Evolutionary conservation across 2,113 vertebrate genomes (phyloP).

Genomic region (Rhynchomys soricoides): DNA sequence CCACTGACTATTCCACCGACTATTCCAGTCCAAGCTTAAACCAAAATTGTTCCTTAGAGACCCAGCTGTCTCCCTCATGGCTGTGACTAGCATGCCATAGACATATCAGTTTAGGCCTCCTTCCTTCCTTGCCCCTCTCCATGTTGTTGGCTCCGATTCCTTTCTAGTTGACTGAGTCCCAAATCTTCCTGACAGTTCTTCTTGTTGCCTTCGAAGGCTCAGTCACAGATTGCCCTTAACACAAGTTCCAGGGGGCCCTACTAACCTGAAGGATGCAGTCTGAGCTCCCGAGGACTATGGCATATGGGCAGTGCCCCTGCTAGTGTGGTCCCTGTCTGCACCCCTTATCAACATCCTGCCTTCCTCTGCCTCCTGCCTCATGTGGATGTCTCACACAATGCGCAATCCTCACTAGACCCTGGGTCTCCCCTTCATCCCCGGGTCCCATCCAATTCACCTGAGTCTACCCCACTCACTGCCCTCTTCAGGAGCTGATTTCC

Average conservation of each 20-base stretch:
- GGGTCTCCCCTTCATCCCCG: not conserved
- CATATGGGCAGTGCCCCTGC: accelerated
- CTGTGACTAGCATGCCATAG: not conserved
- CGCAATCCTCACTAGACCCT: accelerated
- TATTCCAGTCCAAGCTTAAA: not conserved
- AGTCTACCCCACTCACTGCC: accelerated
- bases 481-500: not conserved
- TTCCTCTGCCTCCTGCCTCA: not conserved
- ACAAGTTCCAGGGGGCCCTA: no score
- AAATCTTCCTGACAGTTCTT: not conserved
- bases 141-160: not conserved
- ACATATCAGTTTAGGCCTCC: accelerated
- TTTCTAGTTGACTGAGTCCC: not conserved
- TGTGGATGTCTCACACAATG: not conserved
- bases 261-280: not conserved
- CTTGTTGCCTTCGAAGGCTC: not conserved
- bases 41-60: not conserved
- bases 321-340: not conserved
- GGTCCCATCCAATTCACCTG: accelerated
- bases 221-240: not conserved
- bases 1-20: accelerated
- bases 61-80: not conserved
- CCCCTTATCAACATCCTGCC: no score
- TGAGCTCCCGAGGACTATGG: accelerated
- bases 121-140: not conserved